These are phyloP conservation scores for Mellilla xanthometata DNA, from an alignment of 2,888 invertebrate species.

Conservation along the genomic window DNA sequence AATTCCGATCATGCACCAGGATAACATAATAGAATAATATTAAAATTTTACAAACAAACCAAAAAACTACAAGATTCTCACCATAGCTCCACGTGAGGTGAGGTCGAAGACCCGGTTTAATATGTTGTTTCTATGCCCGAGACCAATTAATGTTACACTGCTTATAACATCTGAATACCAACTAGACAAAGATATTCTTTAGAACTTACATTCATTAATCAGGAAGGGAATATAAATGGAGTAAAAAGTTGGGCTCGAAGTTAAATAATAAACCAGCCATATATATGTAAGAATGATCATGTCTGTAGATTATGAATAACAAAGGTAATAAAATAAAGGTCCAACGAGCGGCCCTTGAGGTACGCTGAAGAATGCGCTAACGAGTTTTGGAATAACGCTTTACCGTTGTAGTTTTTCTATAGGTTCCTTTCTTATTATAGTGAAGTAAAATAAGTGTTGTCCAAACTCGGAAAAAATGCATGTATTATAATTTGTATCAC, in stretches of 20 bases:
- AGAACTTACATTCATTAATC: conserved; percentile 39
- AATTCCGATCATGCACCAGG: conserved; percentile 42
- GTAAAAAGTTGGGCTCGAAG: conserved; percentile 14
- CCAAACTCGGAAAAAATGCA: neutral
- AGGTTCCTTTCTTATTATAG: too few relatives aligned
- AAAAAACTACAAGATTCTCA: conserved; percentile 43
- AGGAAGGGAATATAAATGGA: conserved; percentile 23
- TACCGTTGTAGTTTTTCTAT: too few relatives aligned
- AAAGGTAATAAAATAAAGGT: conserved; percentile 13
- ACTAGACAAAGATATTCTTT: conserved; percentile 39
- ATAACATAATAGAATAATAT: conserved; percentile 39
- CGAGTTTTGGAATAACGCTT: too few relatives aligned
- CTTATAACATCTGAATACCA: conserved; percentile 59
- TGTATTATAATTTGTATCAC: neutral
- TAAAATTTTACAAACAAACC: conserved; percentile 33
- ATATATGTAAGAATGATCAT: conserved; percentile 8
- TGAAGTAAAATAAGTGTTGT: neutral
- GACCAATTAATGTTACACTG: conserved; percentile 64
- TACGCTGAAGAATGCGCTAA: conserved; percentile 8
- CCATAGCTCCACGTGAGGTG: conserved; percentile 55
- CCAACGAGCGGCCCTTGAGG: conserved; percentile 18
- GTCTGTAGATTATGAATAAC: conserved; percentile 6
- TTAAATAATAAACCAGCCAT: conserved; percentile 12
- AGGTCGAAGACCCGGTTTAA: conserved; percentile 69
- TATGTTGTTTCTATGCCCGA: conserved; percentile 56